These are phyloP conservation scores for Toxotes jaculatrix DNA, from an alignment of 2,113 vertebrate genomes.

Conservation along the genomic window DNA sequence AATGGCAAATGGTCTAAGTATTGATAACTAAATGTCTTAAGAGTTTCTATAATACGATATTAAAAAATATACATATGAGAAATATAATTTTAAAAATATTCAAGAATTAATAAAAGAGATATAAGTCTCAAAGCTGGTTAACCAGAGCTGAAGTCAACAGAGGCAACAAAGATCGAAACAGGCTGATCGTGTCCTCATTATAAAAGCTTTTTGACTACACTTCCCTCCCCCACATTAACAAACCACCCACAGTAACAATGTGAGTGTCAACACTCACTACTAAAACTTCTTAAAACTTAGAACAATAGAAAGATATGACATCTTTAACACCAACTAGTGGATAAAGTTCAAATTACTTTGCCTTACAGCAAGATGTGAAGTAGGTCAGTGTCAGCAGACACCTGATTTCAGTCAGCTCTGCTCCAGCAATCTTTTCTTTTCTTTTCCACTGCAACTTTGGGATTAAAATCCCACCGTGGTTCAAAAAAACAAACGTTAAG, in stretches of 20 bases:
- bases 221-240: background rate
- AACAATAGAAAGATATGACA: background rate
- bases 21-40: background rate
- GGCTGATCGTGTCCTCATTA: background rate
- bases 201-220: background rate
- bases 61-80: too few species aligned
- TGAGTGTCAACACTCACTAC: background rate
- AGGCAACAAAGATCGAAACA: slow-evolving; percentile 20
- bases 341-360: slow-evolving; percentile 21
- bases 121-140: background rate
- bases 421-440: slow-evolving; percentile 10
- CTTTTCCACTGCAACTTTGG: background rate
- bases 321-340: slow-evolving; percentile 5
- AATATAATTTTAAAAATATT: too few species aligned
- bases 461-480: slow-evolving; percentile 4
- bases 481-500: background rate
- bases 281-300: background rate
- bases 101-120: too few species aligned
- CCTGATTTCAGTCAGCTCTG: slow-evolving; percentile 20
- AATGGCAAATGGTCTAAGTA: background rate
- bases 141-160: slow-evolving; percentile 5
- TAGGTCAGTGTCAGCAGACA: slow-evolving; percentile 59
- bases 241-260: background rate
- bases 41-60: too few species aligned
- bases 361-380: slow-evolving; percentile 52